phyloP scores from a whole-genome alignment of 35 echinoderm and acorn worm genomes.

The Hemicentrotus pulcherrimus region DNA sequence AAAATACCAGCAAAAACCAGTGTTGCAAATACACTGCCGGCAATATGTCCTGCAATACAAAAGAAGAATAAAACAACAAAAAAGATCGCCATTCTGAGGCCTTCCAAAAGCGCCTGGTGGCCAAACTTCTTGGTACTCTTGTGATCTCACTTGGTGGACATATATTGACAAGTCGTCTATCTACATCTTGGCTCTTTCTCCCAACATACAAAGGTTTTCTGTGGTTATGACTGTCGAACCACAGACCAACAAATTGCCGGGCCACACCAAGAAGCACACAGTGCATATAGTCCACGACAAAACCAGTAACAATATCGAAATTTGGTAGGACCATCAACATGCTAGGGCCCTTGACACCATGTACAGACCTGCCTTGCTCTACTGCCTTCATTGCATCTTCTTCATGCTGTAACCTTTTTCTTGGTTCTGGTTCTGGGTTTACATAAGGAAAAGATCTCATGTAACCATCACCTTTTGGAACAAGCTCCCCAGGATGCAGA shows the following conservation, averaged over 20 bases:
- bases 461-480: slow-evolving; percentile 45
- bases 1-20: neutral
- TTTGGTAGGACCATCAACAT: slow-evolving; percentile 33
- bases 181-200: neutral
- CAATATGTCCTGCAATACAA: neutral
- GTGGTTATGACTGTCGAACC: slow-evolving; percentile 60
- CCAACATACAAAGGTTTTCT: slow-evolving; percentile 56
- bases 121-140: too few species aligned
- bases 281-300: slow-evolving; percentile 66
- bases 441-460: neutral
- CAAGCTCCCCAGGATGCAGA: slow-evolving; percentile 13
- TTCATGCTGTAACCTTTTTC: neutral
- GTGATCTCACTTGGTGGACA: neutral
- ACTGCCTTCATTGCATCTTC: neutral
- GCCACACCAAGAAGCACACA: slow-evolving; percentile 59
- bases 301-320: slow-evolving; percentile 57
- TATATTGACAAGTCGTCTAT: neutral
- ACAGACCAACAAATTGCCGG: slow-evolving; percentile 52
- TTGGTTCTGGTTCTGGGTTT: neutral
- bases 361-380: neutral
- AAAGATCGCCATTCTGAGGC: too few species aligned
- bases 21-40: neutral
- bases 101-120: too few species aligned
- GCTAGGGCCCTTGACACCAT: slow-evolving; percentile 52
- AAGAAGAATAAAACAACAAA: neutral